These are phyloP conservation scores for Ageneiosus marmoratus DNA, from an alignment of 2,113 vertebrate genomes.

Conservation along the genomic window DNA sequence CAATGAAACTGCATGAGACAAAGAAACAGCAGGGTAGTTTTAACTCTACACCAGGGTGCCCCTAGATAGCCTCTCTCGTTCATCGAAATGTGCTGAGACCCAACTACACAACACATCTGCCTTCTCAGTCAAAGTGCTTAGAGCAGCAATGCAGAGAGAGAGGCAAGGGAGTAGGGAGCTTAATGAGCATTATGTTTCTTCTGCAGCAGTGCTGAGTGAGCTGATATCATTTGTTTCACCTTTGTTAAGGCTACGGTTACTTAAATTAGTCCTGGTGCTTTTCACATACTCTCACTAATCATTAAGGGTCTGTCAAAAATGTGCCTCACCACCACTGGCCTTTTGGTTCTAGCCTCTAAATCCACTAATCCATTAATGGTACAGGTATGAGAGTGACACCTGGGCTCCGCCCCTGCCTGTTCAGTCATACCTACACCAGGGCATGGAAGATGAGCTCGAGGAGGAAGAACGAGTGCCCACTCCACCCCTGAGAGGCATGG, in stretches of 20 bases:
- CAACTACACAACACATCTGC: conserved; percentile 26
- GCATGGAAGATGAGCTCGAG: conserved; percentile 87
- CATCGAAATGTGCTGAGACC: conserved; percentile 33
- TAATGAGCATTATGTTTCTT: conserved; percentile 44
- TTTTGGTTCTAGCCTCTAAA: conserved; percentile 1
- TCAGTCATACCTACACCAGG: conserved; percentile 91
- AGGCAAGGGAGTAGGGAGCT: conserved; percentile 12
- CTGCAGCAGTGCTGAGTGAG: conserved; percentile 40
- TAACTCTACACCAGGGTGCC: conserved; percentile 33
- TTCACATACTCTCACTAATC: not conserved
- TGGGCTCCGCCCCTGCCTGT: conserved; percentile 89
- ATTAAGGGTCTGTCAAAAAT: not conserved
- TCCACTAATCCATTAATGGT: conserved; percentile 25
- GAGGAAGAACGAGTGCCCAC: conserved; percentile 90
- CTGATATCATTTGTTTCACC: conserved; percentile 25
- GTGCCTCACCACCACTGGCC: too few relatives aligned
- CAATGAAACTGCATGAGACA: conserved; percentile 16
- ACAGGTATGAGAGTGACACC: conserved; percentile 88
- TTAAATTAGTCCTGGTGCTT: conserved; percentile 15
- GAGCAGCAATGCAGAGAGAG: conserved; percentile 34
- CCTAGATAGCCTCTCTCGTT: conserved; percentile 20
- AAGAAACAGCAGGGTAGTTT: not conserved
- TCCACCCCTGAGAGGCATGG: conserved; percentile 90
- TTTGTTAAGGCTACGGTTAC: conserved; percentile 32
- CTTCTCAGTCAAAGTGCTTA: conserved; percentile 38